These are phyloP conservation scores for Gymnobelideus leadbeateri DNA, from an alignment of 2,113 vertebrate species.

Conservation along the genomic window DNA sequence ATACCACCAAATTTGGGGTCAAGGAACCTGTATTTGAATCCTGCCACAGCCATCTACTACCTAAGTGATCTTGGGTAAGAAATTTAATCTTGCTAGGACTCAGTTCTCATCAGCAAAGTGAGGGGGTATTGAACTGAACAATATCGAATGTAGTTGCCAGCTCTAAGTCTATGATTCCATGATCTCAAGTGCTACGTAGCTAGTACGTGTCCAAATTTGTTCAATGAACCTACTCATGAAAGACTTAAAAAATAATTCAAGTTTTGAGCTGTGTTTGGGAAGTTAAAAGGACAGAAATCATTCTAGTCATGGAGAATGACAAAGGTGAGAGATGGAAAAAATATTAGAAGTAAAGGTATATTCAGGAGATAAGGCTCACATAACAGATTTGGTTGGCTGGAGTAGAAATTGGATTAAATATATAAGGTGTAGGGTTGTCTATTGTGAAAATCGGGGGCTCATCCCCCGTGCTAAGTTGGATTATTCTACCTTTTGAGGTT, in stretches of 20 bases:
- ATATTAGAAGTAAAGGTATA: neutral
- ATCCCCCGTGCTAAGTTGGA: neutral
- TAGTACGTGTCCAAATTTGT: neutral
- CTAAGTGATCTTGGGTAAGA: neutral
- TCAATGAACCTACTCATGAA: neutral
- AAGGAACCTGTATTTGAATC: neutral
- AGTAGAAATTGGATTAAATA: neutral
- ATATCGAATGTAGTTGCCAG: neutral
- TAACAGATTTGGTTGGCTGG: neutral
- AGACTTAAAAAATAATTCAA: neutral
- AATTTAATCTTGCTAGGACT: neutral
- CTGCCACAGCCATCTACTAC: neutral
- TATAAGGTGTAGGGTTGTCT: neutral
- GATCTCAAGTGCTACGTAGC: neutral
- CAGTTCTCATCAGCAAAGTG: neutral
- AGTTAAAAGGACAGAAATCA: neutral
- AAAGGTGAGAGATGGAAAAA: neutral
- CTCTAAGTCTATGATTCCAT: neutral
- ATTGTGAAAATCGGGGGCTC: neutral
- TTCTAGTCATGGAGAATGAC: neutral
- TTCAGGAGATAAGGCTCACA: neutral
- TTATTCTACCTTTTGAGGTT: neutral
- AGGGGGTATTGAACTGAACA: neutral
- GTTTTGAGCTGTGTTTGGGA: neutral
- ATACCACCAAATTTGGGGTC: neutral